These are phyloP conservation scores for Diachasma alloeum DNA, from an alignment of 1,140 invertebrate species.

Conservation along the genomic window DNA sequence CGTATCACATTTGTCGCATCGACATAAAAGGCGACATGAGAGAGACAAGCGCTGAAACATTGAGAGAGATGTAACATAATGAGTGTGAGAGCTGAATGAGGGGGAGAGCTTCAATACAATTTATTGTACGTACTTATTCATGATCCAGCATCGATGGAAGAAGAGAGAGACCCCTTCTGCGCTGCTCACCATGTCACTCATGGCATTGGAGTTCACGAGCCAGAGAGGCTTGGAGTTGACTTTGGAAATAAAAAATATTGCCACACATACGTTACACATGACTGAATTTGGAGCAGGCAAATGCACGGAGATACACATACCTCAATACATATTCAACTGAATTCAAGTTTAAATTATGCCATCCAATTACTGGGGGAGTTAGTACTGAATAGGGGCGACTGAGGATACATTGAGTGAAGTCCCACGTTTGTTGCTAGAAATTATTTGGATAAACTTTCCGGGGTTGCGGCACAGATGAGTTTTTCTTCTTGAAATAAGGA, in stretches of 20 bases:
- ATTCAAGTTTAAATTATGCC: background rate
- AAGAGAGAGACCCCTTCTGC: background rate
- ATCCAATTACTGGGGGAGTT: background rate
- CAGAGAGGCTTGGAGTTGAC: background rate
- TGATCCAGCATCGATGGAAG: background rate
- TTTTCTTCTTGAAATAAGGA: too few species aligned
- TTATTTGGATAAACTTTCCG: too few species aligned
- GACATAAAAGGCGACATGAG: constrained; percentile 5
- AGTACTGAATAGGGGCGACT: too few species aligned
- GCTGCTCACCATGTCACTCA: background rate
- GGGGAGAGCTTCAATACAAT: constrained; percentile 20
- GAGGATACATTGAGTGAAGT: too few species aligned
- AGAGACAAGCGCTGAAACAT: background rate
- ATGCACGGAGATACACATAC: background rate
- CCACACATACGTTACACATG: background rate
- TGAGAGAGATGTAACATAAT: background rate
- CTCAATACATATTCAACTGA: background rate
- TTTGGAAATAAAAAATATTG: background rate
- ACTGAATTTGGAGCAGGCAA: background rate
- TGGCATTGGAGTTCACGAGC: background rate
- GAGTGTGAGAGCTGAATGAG: background rate
- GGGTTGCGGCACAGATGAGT: too few species aligned
- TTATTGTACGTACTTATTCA: constrained; percentile 24
- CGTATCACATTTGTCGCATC: constrained; percentile 20
- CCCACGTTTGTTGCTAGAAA: too few species aligned